Evolutionary conservation across 2,797 vertebrate species (phyloP).

Genomic region (Coilia nasus): DNA sequence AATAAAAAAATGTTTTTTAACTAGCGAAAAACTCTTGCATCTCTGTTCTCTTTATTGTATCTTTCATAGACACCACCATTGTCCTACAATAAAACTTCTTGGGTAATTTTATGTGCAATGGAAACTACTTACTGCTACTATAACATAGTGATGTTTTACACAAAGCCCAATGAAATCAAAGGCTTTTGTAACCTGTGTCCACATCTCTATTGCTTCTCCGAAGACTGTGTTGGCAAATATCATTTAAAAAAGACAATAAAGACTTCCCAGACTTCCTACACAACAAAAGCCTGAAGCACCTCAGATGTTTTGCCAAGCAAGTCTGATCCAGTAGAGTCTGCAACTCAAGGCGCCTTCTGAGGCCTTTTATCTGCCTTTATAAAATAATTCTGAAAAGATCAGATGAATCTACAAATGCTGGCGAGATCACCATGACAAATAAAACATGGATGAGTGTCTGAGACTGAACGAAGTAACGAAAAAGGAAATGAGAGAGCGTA

Average conservation of each 20-base stretch:
- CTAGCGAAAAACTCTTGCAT: not conserved
- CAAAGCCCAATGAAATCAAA: not conserved
- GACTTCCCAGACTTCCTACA: conserved; percentile 33
- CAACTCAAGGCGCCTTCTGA: conserved; percentile 43
- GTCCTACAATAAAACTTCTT: not conserved
- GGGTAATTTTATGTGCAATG: not conserved
- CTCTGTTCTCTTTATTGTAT: not conserved
- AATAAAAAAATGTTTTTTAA: not conserved
- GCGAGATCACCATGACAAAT: conserved; percentile 17
- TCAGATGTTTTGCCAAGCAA: conserved; percentile 41
- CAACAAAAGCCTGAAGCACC: conserved; percentile 38
- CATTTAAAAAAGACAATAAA: conserved; percentile 1
- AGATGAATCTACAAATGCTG: conserved; percentile 46
- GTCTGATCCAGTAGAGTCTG: conserved; percentile 34
- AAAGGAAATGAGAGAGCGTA: not conserved
- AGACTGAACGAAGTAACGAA: not conserved
- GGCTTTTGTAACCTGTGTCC: conserved; percentile 2
- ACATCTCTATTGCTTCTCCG: not conserved
- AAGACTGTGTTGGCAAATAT: not conserved
- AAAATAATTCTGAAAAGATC: conserved; percentile 41
- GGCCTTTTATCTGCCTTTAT: not conserved
- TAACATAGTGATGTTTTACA: not conserved
- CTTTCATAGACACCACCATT: not conserved
- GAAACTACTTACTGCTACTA: too few relatives aligned
- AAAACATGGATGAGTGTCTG: not conserved